Evolutionary conservation across 2,797 vertebrate genomes (phyloP).

Genomic region (Coracias cyanogaster): DNA sequence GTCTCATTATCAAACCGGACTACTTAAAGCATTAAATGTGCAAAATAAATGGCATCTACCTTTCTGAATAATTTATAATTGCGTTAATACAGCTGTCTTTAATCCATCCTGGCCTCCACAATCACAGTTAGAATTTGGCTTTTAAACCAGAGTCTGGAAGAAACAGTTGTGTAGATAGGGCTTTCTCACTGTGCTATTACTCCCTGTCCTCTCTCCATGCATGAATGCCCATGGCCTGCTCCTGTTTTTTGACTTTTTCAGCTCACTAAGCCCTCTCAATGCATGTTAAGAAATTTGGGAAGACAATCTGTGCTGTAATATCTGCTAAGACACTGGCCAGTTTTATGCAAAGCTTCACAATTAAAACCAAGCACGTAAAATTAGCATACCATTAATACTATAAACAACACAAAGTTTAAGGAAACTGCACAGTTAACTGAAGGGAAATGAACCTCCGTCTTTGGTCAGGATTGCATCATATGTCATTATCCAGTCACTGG

Average conservation of each 20-base stretch:
- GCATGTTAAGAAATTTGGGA: background rate
- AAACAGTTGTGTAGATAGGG: background rate
- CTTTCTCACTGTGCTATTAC: background rate
- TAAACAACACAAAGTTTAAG: slow-evolving; percentile 15
- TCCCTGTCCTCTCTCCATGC: background rate
- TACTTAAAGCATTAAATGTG: background rate
- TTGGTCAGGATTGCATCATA: slow-evolving; percentile 22
- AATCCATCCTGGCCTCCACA: background rate
- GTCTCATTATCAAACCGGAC: background rate
- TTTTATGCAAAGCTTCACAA: background rate
- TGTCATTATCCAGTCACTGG: background rate
- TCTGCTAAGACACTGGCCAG: background rate
- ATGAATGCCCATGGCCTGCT: background rate
- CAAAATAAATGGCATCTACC: background rate
- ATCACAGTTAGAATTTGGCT: background rate
- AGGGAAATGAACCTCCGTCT: background rate
- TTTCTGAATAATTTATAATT: background rate
- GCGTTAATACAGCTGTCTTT: background rate
- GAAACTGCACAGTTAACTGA: background rate
- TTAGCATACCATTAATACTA: background rate
- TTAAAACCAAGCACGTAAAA: background rate
- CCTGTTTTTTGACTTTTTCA: background rate
- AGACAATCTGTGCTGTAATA: background rate
- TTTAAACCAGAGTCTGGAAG: background rate
- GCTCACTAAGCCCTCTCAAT: background rate